Evolutionary conservation across 2,113 vertebrate genomes (phyloP).

Genomic region (Chamaea fasciata): DNA sequence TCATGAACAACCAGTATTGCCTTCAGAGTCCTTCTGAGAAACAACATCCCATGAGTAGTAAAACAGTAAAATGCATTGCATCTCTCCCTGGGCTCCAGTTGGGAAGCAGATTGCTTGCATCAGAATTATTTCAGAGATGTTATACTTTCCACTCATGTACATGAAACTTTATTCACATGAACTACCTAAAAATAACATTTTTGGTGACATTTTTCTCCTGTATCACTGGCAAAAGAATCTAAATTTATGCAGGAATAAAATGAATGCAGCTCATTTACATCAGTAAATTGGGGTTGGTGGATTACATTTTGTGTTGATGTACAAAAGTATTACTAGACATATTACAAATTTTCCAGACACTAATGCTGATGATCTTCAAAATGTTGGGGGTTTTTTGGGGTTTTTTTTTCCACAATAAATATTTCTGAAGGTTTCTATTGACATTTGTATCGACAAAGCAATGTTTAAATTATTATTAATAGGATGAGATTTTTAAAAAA

Average conservation of each 20-base stretch:
- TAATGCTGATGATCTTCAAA: neutral
- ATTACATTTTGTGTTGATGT: neutral
- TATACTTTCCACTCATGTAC: neutral
- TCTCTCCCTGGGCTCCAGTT: neutral
- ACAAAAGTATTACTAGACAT: neutral
- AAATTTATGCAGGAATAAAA: neutral
- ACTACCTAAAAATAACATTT: neutral
- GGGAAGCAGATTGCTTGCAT: neutral
- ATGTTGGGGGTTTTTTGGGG: neutral
- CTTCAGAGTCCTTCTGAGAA: neutral
- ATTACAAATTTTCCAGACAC: neutral
- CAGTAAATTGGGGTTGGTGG: neutral
- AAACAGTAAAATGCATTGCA: neutral
- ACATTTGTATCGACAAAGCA: neutral
- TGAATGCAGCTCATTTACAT: neutral
- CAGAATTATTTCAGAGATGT: neutral
- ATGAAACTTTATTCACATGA: neutral
- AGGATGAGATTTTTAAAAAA: neutral
- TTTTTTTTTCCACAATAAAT: neutral
- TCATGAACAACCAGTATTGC: neutral
- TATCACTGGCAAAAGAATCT: neutral
- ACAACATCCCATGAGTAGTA: neutral
- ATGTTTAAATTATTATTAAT: neutral
- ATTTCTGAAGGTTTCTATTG: neutral
- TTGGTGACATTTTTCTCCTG: neutral